Percentiles rank a stretch among this genome's conserved stretches.
Conservation (phyloP, 2,113 vertebrate species). For the Hyaena hyaena region DNA sequence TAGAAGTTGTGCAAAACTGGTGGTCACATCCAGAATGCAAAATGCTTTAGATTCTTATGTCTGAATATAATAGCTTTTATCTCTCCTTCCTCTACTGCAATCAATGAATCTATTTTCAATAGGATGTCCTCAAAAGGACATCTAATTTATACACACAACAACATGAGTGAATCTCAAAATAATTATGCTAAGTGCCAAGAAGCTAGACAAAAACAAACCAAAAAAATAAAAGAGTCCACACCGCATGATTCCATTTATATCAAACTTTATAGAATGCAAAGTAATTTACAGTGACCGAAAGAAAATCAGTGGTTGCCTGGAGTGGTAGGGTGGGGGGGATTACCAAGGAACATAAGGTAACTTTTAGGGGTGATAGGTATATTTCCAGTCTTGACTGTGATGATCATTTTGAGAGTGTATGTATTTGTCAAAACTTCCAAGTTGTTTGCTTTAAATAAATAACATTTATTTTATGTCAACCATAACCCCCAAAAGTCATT, state of each 20-base stretch:
- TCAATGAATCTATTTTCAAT: neutral
- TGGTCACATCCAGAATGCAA: neutral
- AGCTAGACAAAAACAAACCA: neutral
- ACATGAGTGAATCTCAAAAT: neutral
- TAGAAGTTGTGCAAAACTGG: neutral
- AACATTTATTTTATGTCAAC: neutral
- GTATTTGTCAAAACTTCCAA: neutral
- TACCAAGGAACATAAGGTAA: neutral
- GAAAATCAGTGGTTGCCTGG: neutral
- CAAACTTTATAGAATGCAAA: neutral
- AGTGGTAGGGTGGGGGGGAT: neutral
- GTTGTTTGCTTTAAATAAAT: conserved; percentile 12
- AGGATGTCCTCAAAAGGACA: neutral
- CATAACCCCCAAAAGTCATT: neutral
- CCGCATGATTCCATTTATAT: neutral
- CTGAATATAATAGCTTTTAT: neutral
- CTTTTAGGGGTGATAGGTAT: neutral
- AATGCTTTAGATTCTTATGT: neutral
- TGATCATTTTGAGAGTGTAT: neutral
- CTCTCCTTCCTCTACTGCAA: neutral
- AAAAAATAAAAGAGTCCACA: neutral
- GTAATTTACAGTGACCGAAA: neutral
- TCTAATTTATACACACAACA: neutral
- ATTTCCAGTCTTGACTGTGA: neutral
- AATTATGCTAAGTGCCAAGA: conserved; percentile 43